These are phyloP conservation scores for Baronia brevicornis DNA, from an alignment of 2,888 invertebrate genomes.

Conservation along the genomic window DNA sequence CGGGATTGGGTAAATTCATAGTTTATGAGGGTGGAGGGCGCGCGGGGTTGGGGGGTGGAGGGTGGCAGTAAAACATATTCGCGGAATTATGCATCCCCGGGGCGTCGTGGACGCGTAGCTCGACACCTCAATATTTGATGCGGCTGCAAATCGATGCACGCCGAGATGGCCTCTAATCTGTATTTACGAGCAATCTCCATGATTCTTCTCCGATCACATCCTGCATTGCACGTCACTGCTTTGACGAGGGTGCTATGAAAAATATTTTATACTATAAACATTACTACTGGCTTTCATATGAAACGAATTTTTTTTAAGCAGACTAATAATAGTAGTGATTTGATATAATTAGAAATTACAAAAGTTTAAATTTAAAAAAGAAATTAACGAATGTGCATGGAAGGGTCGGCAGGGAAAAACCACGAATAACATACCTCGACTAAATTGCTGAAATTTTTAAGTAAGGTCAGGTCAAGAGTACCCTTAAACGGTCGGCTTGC, in stretches of 20 bases:
- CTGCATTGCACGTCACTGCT: constrained; percentile 6
- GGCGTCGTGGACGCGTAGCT: constrained; percentile 35
- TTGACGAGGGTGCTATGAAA: constrained; percentile 3
- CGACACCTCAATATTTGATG: constrained; percentile 63
- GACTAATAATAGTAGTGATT: too few species aligned
- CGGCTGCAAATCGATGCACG: constrained; percentile 53
- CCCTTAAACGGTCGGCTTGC: too few species aligned
- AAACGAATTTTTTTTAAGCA: too few species aligned
- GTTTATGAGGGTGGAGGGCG: constrained; percentile 46
- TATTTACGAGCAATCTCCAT: constrained; percentile 35
- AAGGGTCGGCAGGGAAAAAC: too few species aligned
- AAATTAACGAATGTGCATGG: too few species aligned
- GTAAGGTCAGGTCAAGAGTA: too few species aligned
- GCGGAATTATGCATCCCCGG: constrained; percentile 51
- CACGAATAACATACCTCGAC: too few species aligned
- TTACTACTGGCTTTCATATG: too few species aligned
- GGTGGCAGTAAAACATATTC: constrained; percentile 45
- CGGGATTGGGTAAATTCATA: constrained; percentile 64
- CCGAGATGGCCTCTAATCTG: constrained; percentile 38
- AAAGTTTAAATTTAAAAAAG: too few species aligned
- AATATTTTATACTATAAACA: too few species aligned
- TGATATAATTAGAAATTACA: too few species aligned
- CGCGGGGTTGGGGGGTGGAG: constrained; percentile 21
- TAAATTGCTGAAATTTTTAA: too few species aligned
- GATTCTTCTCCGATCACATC: constrained; percentile 18